Evolutionary conservation across 2,888 invertebrate genomes (phyloP).

Genomic region (Pyrocoelia pectoralis): DNA sequence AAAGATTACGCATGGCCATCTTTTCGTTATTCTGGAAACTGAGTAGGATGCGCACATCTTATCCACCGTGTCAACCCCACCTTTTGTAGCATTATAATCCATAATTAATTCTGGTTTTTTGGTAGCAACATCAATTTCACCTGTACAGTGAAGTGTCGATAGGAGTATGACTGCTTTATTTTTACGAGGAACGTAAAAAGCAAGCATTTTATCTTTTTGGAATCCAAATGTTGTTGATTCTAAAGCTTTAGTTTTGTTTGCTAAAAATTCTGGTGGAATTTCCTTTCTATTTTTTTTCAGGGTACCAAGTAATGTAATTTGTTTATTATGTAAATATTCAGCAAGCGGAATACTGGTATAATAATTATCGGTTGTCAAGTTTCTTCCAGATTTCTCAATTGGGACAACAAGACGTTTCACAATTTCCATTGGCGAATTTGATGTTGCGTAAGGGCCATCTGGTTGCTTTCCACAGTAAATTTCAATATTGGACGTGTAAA

Average conservation of each 20-base stretch:
- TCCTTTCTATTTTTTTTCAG: constrained; percentile 19
- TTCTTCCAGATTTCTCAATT: background rate
- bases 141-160: constrained; percentile 27
- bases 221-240: background rate
- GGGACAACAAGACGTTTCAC: background rate
- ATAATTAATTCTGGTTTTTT: constrained; percentile 22
- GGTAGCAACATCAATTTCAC: constrained; percentile 37
- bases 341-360: background rate
- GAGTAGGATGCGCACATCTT: constrained; percentile 12
- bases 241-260: background rate
- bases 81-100: constrained; percentile 16
- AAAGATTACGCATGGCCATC: background rate
- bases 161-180: constrained; percentile 2
- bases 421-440: background rate
- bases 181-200: constrained; percentile 28
- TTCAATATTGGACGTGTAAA: background rate
- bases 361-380: constrained; percentile 5
- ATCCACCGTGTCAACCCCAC: constrained; percentile 15
- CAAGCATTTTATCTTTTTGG: constrained; percentile 22
- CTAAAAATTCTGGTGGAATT: constrained; percentile 8
- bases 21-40: constrained; percentile 7
- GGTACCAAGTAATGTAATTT: background rate
- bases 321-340: background rate
- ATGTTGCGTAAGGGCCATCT: background rate
- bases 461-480: background rate